These are phyloP conservation scores for Clinocottus analis DNA, from an alignment of 2,113 vertebrate species.

Conservation along the genomic window DNA sequence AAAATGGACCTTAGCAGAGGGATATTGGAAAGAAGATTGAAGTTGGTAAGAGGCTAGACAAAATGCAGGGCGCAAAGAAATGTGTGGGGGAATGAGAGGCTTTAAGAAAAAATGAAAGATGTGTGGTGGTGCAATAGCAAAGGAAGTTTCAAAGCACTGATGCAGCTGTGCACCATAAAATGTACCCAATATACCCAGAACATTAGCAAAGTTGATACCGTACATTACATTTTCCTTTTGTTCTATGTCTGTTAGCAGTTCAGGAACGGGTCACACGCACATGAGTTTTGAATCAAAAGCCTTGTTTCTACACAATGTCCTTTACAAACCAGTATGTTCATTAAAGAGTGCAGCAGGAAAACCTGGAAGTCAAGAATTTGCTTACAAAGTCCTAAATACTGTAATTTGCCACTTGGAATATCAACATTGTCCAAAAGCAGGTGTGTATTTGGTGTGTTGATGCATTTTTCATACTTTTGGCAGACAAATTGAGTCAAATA, in stretches of 20 bases:
- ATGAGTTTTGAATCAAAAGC: neutral
- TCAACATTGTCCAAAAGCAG: neutral
- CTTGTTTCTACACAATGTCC: neutral
- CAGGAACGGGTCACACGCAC: neutral
- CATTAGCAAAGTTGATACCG: neutral
- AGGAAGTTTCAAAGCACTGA: constrained; percentile 8
- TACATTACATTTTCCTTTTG: neutral
- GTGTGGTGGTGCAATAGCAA: constrained; percentile 17
- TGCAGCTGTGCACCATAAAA: constrained; percentile 19
- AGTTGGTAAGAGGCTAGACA: constrained; percentile 50
- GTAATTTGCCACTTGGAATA: neutral
- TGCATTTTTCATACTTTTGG: neutral
- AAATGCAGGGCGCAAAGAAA: constrained; percentile 50
- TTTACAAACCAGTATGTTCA: neutral
- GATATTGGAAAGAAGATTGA: constrained; percentile 76
- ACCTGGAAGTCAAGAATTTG: neutral
- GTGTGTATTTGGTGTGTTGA: neutral
- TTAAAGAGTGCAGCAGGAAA: neutral
- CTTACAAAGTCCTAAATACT: neutral
- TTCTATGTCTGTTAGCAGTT: neutral
- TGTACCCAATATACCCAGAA: neutral
- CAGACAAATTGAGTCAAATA: constrained; percentile 21
- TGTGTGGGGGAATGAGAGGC: constrained; percentile 39
- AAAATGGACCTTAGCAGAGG: constrained; percentile 65
- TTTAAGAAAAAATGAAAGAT: constrained; percentile 32